A percentile compares a stretch with the other conserved stretches of the same genome.
Evolutionary conservation across 37 sponge, comb jelly and placozoan genomes (phyloP).

Genomic region (Ianthella basta): DNA sequence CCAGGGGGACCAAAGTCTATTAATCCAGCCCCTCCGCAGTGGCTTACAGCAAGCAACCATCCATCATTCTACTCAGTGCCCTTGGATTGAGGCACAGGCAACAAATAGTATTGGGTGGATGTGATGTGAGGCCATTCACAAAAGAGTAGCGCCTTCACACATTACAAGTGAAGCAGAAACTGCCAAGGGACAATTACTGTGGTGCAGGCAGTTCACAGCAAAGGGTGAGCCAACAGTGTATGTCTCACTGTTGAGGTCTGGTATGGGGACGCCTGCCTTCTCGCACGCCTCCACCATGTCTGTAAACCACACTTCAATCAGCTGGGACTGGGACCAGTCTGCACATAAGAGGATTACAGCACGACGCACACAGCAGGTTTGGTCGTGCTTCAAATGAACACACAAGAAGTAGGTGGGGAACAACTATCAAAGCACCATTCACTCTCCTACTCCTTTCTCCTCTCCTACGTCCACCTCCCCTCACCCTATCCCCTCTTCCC

Average conservation of each 20-base stretch:
- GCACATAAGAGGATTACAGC: neutral
- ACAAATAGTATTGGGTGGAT: too few species aligned
- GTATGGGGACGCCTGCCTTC: conserved; percentile 66
- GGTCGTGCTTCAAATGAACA: neutral
- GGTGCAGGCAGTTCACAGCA: conserved; percentile 7
- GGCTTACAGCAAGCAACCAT: too few species aligned
- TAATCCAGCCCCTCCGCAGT: too few species aligned
- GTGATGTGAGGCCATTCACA: too few species aligned
- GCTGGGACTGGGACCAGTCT: conserved; percentile 85
- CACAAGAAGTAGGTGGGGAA: neutral
- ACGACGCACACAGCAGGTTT: neutral
- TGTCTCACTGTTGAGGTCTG: neutral
- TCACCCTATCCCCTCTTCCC: neutral
- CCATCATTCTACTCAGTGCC: too few species aligned
- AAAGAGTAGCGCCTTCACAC: too few species aligned
- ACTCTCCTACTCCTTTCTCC: neutral
- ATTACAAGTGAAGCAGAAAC: too few species aligned
- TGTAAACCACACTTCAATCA: conserved; percentile 83
- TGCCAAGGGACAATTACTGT: neutral
- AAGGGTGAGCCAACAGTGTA: too few species aligned
- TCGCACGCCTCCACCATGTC: conserved; percentile 72
- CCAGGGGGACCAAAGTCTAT: too few species aligned
- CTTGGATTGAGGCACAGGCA: too few species aligned
- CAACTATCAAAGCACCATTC: neutral
- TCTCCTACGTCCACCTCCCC: neutral